A percentile compares a stretch with the other conserved stretches of the same genome.
These are phyloP conservation scores for Leptinotarsa undecemlineata DNA, from an alignment of 1,140 invertebrate species.

Conservation along the genomic window DNA sequence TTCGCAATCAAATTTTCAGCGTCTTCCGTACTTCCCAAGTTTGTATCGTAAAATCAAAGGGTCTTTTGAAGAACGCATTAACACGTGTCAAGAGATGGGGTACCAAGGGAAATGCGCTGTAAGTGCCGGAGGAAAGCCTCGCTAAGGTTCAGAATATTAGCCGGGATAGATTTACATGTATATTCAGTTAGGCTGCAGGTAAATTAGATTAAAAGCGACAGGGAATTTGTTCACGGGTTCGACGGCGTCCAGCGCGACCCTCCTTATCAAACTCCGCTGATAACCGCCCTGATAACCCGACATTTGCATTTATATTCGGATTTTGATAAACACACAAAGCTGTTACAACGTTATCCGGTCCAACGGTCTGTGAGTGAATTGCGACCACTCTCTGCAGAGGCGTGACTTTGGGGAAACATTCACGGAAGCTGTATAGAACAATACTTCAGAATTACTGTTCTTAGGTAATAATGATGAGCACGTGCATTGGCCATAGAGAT, in stretches of 20 bases:
- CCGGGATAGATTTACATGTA: slow-evolving; percentile 45
- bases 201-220: slow-evolving; percentile 47
- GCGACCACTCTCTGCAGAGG: slow-evolving; percentile 16
- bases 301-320: slow-evolving; percentile 51
- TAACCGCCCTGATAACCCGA: slow-evolving; percentile 44
- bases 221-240: slow-evolving; percentile 44
- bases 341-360: slow-evolving; percentile 31
- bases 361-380: slow-evolving; percentile 28
- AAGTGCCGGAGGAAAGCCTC: background rate
- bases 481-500: no score
- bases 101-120: background rate
- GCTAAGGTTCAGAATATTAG: background rate
- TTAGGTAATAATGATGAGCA: no score
- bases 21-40: background rate
- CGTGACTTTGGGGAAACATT: background rate
- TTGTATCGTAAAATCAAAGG: background rate
- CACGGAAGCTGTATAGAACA: background rate
- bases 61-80: background rate
- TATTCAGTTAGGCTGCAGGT: slow-evolving; percentile 48
- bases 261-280: slow-evolving; percentile 42
- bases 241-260: slow-evolving; percentile 14
- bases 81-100: background rate
- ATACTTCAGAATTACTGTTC: background rate
- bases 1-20: no score
- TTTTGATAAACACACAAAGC: slow-evolving; percentile 46